Conservation (phyloP, 2,797 vertebrate genomes). For the Anolis apletophallus region DNA sequence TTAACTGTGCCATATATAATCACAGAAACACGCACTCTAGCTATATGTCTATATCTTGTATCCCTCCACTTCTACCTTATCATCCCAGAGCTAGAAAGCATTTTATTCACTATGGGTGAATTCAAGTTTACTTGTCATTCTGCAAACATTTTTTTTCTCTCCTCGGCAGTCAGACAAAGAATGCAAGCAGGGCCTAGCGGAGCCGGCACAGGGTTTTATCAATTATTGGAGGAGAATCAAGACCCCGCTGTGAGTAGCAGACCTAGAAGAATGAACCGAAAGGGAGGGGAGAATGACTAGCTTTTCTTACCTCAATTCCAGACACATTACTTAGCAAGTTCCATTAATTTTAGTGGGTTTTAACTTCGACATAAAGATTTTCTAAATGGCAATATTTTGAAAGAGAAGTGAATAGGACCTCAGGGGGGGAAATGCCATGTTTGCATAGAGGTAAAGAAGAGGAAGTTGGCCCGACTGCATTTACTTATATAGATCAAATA, state of each 20-base stretch:
- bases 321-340: not conserved
- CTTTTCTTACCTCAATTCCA: not conserved
- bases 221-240: conserved; percentile 17
- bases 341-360: not conserved
- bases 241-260: not conserved
- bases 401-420: rapidly evolving
- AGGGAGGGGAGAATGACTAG: not conserved
- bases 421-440: conserved; percentile 22
- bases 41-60: not conserved
- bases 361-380: not conserved
- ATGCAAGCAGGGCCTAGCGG: not conserved
- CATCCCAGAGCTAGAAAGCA: conserved; percentile 13
- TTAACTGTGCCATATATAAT: not conserved
- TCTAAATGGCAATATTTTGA: not conserved
- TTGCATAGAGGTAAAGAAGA: rapidly evolving
- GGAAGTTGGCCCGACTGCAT: conserved; percentile 30
- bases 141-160: conserved; percentile 21
- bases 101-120: conserved; percentile 13
- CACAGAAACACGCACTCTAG: not conserved
- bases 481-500: conserved; percentile 52
- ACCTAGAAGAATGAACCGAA: conserved; percentile 17
- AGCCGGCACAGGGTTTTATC: conserved; percentile 15
- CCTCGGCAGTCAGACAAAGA: not conserved
- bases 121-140: conserved; percentile 29
- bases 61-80: not conserved